Evolutionary conservation across 2,113 vertebrate species (phyloP).

Genomic region (Podarcis cretensis): DNA sequence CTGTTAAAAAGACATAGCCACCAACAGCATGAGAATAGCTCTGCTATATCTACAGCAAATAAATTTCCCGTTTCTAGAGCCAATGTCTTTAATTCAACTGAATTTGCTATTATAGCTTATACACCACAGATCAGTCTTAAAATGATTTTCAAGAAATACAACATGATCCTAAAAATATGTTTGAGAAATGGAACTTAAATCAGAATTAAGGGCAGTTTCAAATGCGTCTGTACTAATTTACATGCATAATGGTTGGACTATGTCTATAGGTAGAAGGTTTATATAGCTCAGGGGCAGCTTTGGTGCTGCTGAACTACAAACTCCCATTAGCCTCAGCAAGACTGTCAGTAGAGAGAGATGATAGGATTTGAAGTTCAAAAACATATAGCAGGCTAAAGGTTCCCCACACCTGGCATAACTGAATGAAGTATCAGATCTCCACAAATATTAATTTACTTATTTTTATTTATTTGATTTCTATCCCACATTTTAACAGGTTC

Average conservation of each 20-base stretch:
- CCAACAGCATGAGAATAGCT: neutral
- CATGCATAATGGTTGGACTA: neutral
- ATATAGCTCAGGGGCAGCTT: neutral
- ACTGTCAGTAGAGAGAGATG: too few relatives aligned
- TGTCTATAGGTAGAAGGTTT: neutral
- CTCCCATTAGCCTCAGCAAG: too few relatives aligned
- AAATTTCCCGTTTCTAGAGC: neutral
- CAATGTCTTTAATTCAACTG: neutral
- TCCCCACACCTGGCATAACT: too few relatives aligned
- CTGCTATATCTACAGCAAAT: neutral
- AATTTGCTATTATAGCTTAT: neutral
- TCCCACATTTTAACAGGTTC: neutral
- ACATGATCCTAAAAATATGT: neutral
- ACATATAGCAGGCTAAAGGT: too few relatives aligned
- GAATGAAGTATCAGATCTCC: neutral
- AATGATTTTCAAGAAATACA: neutral
- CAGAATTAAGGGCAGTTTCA: neutral
- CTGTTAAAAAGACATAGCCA: conserved; percentile 67
- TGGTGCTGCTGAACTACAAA: too few relatives aligned
- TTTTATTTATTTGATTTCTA: neutral
- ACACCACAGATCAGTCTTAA: neutral
- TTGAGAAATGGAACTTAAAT: neutral
- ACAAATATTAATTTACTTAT: neutral
- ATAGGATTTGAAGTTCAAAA: too few relatives aligned
- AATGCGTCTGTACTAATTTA: neutral